phyloP scores from a whole-genome alignment of 2,888 invertebrate genomes.

The Campopleginae sp. region DNA sequence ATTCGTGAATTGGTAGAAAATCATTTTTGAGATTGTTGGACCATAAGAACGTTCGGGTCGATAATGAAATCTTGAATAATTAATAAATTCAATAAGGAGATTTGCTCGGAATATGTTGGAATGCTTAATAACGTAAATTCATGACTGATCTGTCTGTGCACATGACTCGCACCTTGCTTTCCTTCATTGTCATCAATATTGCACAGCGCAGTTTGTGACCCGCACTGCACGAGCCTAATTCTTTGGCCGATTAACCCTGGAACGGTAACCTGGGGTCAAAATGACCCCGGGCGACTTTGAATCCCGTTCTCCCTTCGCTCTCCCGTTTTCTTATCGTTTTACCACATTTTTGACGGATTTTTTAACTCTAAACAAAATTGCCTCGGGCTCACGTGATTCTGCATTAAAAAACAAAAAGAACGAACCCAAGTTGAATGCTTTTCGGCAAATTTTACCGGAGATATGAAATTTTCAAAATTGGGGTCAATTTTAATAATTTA shows the following conservation, averaged over 20 bases:
- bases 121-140: neutral
- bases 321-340: too few relatives aligned
- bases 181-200: constrained; percentile 48
- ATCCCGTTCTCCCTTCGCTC: too few relatives aligned
- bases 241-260: neutral
- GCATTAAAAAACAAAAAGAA: too few relatives aligned
- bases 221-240: constrained; percentile 24
- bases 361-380: too few relatives aligned
- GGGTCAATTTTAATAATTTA: too few relatives aligned
- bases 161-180: constrained; percentile 64
- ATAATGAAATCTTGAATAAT: neutral
- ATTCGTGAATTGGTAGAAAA: neutral
- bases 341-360: too few relatives aligned
- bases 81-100: neutral
- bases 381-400: too few relatives aligned
- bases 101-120: neutral
- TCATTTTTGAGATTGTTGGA: neutral
- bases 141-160: constrained; percentile 20
- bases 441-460: too few relatives aligned
- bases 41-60: neutral
- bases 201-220: constrained; percentile 25
- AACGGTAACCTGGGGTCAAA: too few relatives aligned
- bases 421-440: too few relatives aligned
- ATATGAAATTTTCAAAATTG: too few relatives aligned
- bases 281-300: too few relatives aligned